Base-by-base conservation (phyloP, 1,140 invertebrate species). In the Trichonephila clavata region DNA sequence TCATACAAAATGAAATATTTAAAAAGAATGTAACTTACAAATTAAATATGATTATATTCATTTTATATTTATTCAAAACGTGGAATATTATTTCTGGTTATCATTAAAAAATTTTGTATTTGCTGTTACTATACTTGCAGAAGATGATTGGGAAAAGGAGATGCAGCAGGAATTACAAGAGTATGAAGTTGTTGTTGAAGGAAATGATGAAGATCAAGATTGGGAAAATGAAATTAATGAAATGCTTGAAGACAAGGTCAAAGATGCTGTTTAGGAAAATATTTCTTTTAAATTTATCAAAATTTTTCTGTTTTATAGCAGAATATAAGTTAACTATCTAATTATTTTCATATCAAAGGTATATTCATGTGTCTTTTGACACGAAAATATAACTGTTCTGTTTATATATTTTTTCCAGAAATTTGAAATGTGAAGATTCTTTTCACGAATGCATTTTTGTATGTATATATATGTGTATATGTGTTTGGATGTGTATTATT, bases 121-220 rank as follows among this genome's bases (percentile, higher is more conserved):
- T 50, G 50, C 10, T 50, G 50, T 50, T 50, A 50, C 10, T 50
- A 13, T 83, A 88, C 88, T 94, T 93, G 59, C 89, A 97, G 97
- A 98, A 97, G 98, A 98, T 96, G 98, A 98, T 96, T 98, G 98
- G 98, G 98, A 99, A 96, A 97, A 98, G 95, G 98, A 99, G 96
- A 96, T 99, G 95, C 98, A 98, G 96, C 98, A 98, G 84, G 98
- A 99, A 96, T 96, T 99, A 94, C 98, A 98, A 96, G 98, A 99
- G 95, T 99, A 98, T 96, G 98, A 99, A 96, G 97, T 99, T 91
- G 97, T 98, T 14, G 96, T 96, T 57, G 97, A 97, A 86, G 95
- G 95, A 59, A 95, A 92, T 80, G 94, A 87, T 16, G 90, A 93
- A 50, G 97, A 97, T 90, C 94, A 95, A 32, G 96, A 97, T 94